phyloP scores from a whole-genome alignment of 1,140 invertebrate species.

The Bicyclus anynana region DNA sequence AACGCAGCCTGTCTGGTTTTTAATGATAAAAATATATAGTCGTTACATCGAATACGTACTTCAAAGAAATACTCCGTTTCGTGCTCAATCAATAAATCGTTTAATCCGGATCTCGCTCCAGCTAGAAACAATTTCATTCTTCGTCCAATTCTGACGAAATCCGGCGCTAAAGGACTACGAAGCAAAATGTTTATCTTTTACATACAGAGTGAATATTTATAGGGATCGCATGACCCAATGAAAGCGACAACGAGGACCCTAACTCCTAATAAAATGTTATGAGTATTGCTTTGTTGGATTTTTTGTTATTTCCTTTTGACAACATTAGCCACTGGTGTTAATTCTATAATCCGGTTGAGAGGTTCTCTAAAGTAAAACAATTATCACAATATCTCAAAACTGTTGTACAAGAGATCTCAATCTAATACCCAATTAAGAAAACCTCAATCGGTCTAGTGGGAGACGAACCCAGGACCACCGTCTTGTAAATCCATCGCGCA shows the following conservation, averaged over 20 bases:
- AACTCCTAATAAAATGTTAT: constrained; percentile 20
- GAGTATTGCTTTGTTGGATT: constrained; percentile 13
- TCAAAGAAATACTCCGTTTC: neutral
- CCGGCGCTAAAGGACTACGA: neutral
- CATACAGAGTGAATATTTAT: constrained; percentile 23
- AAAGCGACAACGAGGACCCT: constrained; percentile 21
- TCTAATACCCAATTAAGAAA: too few relatives aligned
- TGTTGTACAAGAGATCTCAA: too few relatives aligned
- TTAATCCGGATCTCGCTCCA: neutral
- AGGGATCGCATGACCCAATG: constrained; percentile 24
- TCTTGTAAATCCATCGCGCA: too few relatives aligned
- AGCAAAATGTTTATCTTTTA: constrained; percentile 21
- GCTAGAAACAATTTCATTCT: neutral
- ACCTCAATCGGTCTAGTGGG: too few relatives aligned
- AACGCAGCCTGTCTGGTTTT: too few relatives aligned
- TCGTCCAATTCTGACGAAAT: neutral
- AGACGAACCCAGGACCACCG: too few relatives aligned
- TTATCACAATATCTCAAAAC: too few relatives aligned
- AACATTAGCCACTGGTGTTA: neutral
- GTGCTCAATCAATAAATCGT: neutral
- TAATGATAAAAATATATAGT: neutral
- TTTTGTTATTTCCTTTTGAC: constrained; percentile 1
- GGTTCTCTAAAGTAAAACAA: neutral
- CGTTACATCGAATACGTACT: neutral
- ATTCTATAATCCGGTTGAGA: neutral